Base-by-base conservation (phyloP, 2,797 vertebrate genomes). In the Arremon brunneinucha region DNA sequence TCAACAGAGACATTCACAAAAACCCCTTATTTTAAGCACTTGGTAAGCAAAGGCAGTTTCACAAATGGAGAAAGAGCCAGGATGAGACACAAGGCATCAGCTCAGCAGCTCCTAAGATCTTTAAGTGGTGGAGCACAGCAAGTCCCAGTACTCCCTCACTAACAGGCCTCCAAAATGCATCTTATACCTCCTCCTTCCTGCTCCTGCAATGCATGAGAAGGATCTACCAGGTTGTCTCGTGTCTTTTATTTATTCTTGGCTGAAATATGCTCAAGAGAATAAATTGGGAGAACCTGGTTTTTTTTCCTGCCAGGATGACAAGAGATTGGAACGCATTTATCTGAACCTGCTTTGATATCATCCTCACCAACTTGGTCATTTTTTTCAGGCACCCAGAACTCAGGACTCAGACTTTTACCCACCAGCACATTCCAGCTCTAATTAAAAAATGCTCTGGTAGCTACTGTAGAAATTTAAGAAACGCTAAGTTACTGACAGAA, bases 21-120 rank as follows among this genome's bases (percentile, higher is more conserved):
- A 80, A 4, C 1, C 14, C 20, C 43, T 62, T 55, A 35, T 62
- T 90, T 87, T 39, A 83, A 86, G 62, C 47, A 53, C 27, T 39
- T 5, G 7, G 22, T 37, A 63, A 59, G 59, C 32, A 72, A 57
- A 76, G 1, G 2, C 56, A 69, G 56, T 15, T 89, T 34, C 43
- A 77, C 0, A 0, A 32, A 26, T 1, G 62, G 30, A 39, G 46
- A 64, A 70, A 68, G 0, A 65, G 35, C 56, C 8, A 1, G 1
- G n/a, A 0, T 64, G 27, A 70, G 15, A 74, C 2, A 68, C 9
- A 57, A 43, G 11, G 8, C 8, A 68, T 43, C 8, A 64, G 13
- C 21, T 56, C 24, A 56, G 35, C 18, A 81, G 2, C 41, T 83
- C 37, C 14, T 46, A 2, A 60, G 60, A n/a, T 63, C 18, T 41